These are phyloP conservation scores for human (Homo sapiens) DNA, from an alignment of 2,113 vertebrate genomes.

Conservation along the genomic window GRCh38 chr12:73815501-73816000, in stretches of 20 bases:
- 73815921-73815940: accelerated
- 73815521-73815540: too few relatives aligned
- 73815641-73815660: too few relatives aligned
- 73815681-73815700: background rate
- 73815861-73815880: background rate
- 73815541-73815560: too few relatives aligned
- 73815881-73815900: background rate
- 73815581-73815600: too few relatives aligned
- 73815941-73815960: background rate
- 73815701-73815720: too few relatives aligned
- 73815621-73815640: too few relatives aligned
- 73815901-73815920: background rate
- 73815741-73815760: too few relatives aligned
- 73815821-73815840: background rate
- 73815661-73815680: background rate
- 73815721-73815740: too few relatives aligned
- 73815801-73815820: background rate
- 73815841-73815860: background rate
- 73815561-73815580: too few relatives aligned
- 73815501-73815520: too few relatives aligned
- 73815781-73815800: background rate
- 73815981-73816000: background rate
- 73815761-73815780: too few relatives aligned
- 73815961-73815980: background rate
- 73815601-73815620: too few relatives aligned